Conservation (phyloP, 2,888 invertebrate species). For the Agrochola lota region DNA sequence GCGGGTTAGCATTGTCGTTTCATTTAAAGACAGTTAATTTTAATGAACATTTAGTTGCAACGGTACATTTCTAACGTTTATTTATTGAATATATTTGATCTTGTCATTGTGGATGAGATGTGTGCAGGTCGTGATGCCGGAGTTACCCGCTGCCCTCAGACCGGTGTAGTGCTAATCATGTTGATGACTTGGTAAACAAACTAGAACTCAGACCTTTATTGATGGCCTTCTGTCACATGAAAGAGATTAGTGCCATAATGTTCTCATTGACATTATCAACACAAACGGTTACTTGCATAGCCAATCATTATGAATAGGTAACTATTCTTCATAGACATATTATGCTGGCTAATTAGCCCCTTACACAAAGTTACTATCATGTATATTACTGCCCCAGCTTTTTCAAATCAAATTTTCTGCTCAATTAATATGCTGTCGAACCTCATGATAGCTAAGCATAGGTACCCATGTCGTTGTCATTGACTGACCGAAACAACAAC, state of each 20-base stretch:
- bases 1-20: slow-evolving; percentile 10
- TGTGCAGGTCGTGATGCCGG: slow-evolving; percentile 65
- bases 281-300: slow-evolving; percentile 38
- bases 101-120: slow-evolving; percentile 47
- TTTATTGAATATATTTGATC: slow-evolving; percentile 44
- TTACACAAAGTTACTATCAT: neutral
- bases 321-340: neutral
- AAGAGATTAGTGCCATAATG: slow-evolving; percentile 70
- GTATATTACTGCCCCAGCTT: neutral
- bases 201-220: slow-evolving; percentile 59
- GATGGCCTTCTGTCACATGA: slow-evolving; percentile 68
- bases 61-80: slow-evolving; percentile 42
- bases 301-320: slow-evolving; percentile 32
- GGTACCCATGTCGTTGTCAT: neutral
- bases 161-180: slow-evolving; percentile 48
- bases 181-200: slow-evolving; percentile 65
- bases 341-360: slow-evolving; percentile 2
- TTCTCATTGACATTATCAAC: slow-evolving; percentile 60
- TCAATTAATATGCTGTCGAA: neutral
- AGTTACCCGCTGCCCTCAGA: slow-evolving; percentile 61
- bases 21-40: slow-evolving; percentile 37
- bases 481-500: neutral
- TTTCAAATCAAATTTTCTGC: neutral
- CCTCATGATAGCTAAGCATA: neutral
- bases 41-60: slow-evolving; percentile 40